Evolutionary conservation across 2,888 invertebrate genomes (phyloP).

Genomic region (Caradrina clavipalpis): DNA sequence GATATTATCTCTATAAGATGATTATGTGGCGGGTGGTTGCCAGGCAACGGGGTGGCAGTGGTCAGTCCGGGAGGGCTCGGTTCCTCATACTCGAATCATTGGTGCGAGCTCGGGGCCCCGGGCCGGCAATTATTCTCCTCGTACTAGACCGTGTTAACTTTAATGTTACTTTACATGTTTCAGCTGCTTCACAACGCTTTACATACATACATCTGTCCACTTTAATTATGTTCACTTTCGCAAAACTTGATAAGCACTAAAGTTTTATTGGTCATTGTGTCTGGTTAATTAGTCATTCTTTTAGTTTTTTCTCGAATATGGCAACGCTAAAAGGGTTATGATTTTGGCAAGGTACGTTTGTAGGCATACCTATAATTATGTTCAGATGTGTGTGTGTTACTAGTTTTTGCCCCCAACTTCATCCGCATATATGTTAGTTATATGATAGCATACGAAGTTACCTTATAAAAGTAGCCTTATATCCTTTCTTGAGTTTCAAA

Average conservation of each 20-base stretch:
- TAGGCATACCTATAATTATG: no score
- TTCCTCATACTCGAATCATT: conserved; percentile 86
- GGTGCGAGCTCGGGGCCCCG: conserved; percentile 76
- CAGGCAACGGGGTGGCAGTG: conserved; percentile 87
- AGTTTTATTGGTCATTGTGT: conserved; percentile 53
- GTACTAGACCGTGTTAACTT: conserved; percentile 83
- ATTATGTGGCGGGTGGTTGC: conserved; percentile 88
- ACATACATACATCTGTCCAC: conserved; percentile 56
- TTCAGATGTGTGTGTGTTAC: no score
- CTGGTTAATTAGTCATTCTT: conserved; percentile 47
- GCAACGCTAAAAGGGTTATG: not conserved
- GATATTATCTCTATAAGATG: conserved; percentile 69
- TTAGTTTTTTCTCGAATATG: not conserved
- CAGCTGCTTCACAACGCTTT: conserved; percentile 63
- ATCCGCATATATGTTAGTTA: no score
- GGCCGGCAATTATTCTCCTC: conserved; percentile 87
- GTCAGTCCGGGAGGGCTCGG: conserved; percentile 81
- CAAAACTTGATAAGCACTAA: conserved; percentile 56
- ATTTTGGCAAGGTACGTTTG: no score
- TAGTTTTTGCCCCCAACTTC: no score
- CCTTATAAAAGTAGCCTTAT: no score
- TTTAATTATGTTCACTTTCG: conserved; percentile 64
- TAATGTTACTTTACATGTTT: conserved; percentile 81
- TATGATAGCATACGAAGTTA: no score
- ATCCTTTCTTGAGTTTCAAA: no score